Evolutionary conservation across 2,113 vertebrate genomes (phyloP).

Genomic region (Todiramphus chloris): DNA sequence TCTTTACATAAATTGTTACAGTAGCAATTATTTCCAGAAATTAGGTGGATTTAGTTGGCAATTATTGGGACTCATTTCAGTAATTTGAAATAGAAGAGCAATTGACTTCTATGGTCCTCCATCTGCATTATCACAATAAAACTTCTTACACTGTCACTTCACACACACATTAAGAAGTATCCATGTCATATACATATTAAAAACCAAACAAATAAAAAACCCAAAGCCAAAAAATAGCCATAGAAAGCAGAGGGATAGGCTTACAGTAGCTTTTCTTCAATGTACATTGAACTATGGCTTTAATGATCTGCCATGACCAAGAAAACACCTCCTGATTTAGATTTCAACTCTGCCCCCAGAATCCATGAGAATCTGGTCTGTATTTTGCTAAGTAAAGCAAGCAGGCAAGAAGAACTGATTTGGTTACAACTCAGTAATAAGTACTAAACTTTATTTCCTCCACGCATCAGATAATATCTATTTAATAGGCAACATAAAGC

Average conservation of each 20-base stretch:
- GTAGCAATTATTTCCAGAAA: background rate
- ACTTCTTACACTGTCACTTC: background rate
- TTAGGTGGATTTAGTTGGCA: background rate
- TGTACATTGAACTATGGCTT: background rate
- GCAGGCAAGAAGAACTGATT: background rate
- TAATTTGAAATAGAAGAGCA: background rate
- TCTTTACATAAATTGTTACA: background rate
- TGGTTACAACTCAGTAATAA: constrained; percentile 5
- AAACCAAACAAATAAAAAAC: background rate
- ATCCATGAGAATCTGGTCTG: background rate
- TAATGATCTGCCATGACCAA: background rate
- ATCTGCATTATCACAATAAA: background rate
- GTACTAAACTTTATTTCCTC: background rate
- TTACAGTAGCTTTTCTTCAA: background rate
- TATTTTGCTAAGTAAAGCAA: constrained; percentile 11
- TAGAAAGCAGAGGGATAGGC: background rate
- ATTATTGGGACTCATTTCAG: background rate
- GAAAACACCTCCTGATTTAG: background rate
- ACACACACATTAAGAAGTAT: background rate
- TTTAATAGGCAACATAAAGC: constrained; percentile 6
- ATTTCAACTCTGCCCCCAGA: background rate
- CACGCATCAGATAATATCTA: background rate
- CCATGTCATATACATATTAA: background rate
- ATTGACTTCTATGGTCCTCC: background rate
- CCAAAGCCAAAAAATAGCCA: background rate